phyloP scores from a whole-genome alignment of 2,113 vertebrate genomes.

The Hippoglossus stenolepis region DNA sequence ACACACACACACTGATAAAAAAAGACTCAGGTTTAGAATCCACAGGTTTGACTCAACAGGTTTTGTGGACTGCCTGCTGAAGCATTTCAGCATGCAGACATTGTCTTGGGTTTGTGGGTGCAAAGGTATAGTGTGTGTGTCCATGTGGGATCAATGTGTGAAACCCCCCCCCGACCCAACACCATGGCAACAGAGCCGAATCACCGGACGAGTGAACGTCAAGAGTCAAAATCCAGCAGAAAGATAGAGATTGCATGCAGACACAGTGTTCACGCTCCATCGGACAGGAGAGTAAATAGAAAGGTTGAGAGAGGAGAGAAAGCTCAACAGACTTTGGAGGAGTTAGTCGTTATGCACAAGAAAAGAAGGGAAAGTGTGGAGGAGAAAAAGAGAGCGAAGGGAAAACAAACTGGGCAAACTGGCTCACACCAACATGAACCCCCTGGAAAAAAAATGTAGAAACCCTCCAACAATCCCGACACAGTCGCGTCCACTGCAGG shows the following conservation, averaged over 20 bases:
- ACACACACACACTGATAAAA: conserved; percentile 6
- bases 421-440: conserved; percentile 82
- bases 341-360: conserved; percentile 41
- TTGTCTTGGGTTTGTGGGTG: background rate
- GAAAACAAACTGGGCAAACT: conserved; percentile 74
- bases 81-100: conserved; percentile 9
- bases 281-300: background rate
- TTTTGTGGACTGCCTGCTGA: conserved; percentile 6
- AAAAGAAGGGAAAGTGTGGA: conserved; percentile 14
- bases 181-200: conserved; percentile 21
- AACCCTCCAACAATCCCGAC: conserved; percentile 36
- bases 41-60: conserved; percentile 1
- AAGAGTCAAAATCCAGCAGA: conserved; percentile 40
- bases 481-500: conserved; percentile 28
- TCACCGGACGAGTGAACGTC: conserved; percentile 9
- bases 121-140: conserved; percentile 4
- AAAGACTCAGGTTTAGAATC: background rate
- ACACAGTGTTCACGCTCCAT: background rate
- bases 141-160: conserved; percentile 30
- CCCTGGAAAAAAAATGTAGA: conserved; percentile 38
- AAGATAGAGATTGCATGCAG: conserved; percentile 39
- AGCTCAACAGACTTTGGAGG: conserved; percentile 5
- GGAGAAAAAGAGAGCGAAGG: background rate
- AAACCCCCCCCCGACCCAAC: background rate
- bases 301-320: background rate